A percentile compares a stretch with the other conserved stretches of the same genome.
Conservation (phyloP, 2,888 invertebrate species). For the Heliothis peltigera region DNA sequence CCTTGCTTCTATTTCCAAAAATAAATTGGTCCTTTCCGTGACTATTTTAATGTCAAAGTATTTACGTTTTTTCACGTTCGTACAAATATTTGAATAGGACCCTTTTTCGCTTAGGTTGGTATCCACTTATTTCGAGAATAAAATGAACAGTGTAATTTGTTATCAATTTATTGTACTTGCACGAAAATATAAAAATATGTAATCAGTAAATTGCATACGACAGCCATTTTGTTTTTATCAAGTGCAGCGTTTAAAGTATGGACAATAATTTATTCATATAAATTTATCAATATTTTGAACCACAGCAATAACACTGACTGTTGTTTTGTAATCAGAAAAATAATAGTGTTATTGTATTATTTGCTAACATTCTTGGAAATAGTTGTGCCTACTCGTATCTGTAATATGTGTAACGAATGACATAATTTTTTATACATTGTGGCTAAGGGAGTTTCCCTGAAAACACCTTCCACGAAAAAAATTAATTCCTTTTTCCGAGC, state of each 20-base stretch:
- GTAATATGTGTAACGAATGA: conserved; percentile 7
- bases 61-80: background rate
- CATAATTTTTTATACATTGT: conserved; percentile 1
- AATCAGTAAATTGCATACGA: conserved; percentile 48
- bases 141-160: conserved; percentile 23
- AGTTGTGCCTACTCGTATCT: background rate
- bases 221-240: conserved; percentile 47
- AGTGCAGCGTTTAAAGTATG: background rate
- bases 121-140: conserved; percentile 6
- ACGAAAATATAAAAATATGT: conserved; percentile 24
- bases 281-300: conserved; percentile 26
- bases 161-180: conserved; percentile 30
- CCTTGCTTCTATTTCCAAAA: too few relatives aligned
- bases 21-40: background rate
- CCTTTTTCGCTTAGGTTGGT: background rate
- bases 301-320: conserved; percentile 16
- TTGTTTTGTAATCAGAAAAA: conserved; percentile 33
- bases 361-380: conserved; percentile 11
- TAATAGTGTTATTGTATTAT: background rate
- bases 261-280: conserved; percentile 21
- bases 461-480: background rate
- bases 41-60: background rate
- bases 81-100: background rate
- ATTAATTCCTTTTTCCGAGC: background rate
- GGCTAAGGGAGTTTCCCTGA: background rate